Percentiles rank a stretch among this genome's conserved stretches.
Conservation (phyloP, 1,140 invertebrate species). For the Antheraea pernyi region DNA sequence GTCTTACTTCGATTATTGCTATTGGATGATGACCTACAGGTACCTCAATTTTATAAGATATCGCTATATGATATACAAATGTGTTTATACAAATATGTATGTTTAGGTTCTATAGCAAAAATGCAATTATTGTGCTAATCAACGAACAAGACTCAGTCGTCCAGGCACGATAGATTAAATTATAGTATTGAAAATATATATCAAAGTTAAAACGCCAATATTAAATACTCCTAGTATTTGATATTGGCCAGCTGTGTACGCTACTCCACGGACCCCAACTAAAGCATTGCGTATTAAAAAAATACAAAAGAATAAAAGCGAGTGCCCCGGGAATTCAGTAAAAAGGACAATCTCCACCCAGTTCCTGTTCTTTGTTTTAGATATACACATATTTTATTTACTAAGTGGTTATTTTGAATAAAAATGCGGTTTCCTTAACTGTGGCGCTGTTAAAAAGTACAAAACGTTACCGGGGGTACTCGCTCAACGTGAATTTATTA, state of each 20-base stretch:
- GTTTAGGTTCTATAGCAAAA: too few species aligned
- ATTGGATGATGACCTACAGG: too few species aligned
- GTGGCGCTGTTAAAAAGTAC: conserved; percentile 60
- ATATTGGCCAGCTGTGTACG: neutral
- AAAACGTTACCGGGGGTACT: conserved; percentile 32
- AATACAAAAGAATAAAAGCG: conserved; percentile 48
- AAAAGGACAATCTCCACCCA: conserved; percentile 50
- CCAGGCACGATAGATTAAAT: too few species aligned
- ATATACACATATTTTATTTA: conserved; percentile 71
- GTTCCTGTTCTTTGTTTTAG: conserved; percentile 58
- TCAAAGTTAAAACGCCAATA: too few species aligned
- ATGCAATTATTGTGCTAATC: too few species aligned
- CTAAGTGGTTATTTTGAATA: conserved; percentile 73
- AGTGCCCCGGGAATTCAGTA: conserved; percentile 37
- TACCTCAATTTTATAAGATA: too few species aligned
- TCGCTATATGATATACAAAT: too few species aligned
- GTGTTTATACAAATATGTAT: too few species aligned
- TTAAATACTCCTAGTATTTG: too few species aligned
- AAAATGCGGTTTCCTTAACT: conserved; percentile 61
- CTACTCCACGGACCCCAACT: conserved; percentile 29
- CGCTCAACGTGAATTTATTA: conserved; percentile 3
- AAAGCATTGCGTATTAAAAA: conserved; percentile 35
- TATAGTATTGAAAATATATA: too few species aligned
- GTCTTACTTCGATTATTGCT: too few species aligned
- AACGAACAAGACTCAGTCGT: too few species aligned